Base-by-base conservation (phyloP, 2,113 vertebrate genomes). In the Pagrus major region DNA sequence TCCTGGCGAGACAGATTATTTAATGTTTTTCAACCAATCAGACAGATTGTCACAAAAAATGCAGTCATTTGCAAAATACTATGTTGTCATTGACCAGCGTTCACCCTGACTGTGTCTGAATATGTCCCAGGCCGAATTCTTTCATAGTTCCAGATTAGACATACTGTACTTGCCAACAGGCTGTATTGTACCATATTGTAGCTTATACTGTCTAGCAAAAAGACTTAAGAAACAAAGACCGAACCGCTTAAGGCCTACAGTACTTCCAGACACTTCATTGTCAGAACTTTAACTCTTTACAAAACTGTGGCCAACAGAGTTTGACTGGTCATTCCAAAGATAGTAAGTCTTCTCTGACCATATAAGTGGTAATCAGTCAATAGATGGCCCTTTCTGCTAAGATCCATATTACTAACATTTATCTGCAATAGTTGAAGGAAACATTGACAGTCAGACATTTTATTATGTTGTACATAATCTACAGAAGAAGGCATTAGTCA, bases 221-320 rank as follows among this genome's bases (percentile, higher is more conserved):
- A 14, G 14, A 33, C 8, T 41, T 33, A 49, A 39, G 27, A 70
- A 68, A 69, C 56, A 70, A 73, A 65, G 8, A 6, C 58, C 39
- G 42, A 80, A 65, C 16, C 0, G 14, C 46, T 46, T 18, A 35
- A 78, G 54, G 29, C 21, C 14, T 75, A 68, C 75, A 85, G 55
- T 75, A 54, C 41, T 87, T 85, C 72, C 76, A 89, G 63, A 33
- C 65, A 70, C 29, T 4, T 35, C 2, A 72, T 25, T 65, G 58
- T 86, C 63, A 80, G 44, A 77, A 71, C 37, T 35, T 52, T 52
- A 23, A 56, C 31, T 77, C 63, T n/a, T 64, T 37, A 31, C 3
- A 44, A 18, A 66, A 33, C 31, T 49, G 68, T 47, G 64, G 41
- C 74, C 18, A 73, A 74, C 15, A 63, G 6, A 71, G 6, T 64